Evolutionary conservation across 2,797 vertebrate species (phyloP).

Genomic region (Gymnocypris eckloni): DNA sequence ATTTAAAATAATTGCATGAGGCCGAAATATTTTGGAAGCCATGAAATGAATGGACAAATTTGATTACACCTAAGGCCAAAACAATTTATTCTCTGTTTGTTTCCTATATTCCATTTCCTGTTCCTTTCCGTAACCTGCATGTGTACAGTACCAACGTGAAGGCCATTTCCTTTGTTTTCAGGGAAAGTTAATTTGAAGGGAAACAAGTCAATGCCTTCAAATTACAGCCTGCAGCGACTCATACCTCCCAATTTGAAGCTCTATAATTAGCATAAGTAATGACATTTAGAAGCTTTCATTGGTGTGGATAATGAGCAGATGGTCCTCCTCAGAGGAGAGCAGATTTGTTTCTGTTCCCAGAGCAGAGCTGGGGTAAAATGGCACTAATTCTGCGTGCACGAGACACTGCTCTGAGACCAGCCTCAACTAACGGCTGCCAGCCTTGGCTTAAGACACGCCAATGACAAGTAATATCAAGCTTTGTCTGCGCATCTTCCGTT

Average conservation of each 20-base stretch:
- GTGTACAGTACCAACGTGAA: slow-evolving; percentile 4
- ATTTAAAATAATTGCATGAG: slow-evolving; percentile 13
- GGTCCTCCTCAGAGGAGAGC: slow-evolving; percentile 53
- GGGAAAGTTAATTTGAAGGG: slow-evolving; percentile 56
- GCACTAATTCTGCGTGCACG: slow-evolving; percentile 26
- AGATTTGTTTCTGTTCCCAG: slow-evolving; percentile 54
- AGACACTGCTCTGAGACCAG: slow-evolving; percentile 48
- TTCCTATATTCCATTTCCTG: slow-evolving; percentile 50
- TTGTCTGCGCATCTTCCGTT: background rate
- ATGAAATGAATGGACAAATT: slow-evolving; percentile 35
- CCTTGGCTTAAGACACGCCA: slow-evolving; percentile 15
- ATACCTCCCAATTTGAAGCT: slow-evolving; percentile 54
- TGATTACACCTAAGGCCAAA: slow-evolving; percentile 17
- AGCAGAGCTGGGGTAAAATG: slow-evolving; percentile 46
- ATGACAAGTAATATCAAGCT: slow-evolving; percentile 27
- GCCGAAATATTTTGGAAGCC: slow-evolving; percentile 9
- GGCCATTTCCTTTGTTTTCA: slow-evolving; percentile 43
- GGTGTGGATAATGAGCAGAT: slow-evolving; percentile 63
- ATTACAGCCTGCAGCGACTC: slow-evolving; percentile 54
- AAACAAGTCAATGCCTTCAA: slow-evolving; percentile 59
- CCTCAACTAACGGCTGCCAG: background rate
- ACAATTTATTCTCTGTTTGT: slow-evolving; percentile 28
- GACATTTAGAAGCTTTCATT: slow-evolving; percentile 63
- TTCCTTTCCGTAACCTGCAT: slow-evolving; percentile 38
- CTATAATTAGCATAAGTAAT: slow-evolving; percentile 68